phyloP scores from a whole-genome alignment of 2,888 invertebrate species.

The Pharmacophagus antenor region DNA sequence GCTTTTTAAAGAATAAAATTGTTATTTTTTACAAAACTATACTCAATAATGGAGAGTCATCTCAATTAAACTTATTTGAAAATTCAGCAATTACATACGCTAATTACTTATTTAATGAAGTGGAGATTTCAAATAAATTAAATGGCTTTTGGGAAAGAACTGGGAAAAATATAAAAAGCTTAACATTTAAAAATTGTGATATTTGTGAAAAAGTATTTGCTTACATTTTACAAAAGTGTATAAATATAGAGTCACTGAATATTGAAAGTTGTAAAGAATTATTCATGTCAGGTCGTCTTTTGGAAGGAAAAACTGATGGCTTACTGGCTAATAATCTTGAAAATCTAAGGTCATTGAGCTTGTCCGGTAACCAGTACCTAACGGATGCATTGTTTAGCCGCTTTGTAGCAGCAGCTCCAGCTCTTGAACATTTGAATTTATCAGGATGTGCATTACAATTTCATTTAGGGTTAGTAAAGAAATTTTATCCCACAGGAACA shows the following conservation, averaged over 20 bases:
- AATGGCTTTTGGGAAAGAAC: conserved; percentile 80
- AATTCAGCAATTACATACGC: conserved; percentile 66
- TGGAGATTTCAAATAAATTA: conserved; percentile 75
- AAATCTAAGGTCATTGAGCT: conserved; percentile 80
- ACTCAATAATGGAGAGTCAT: conserved; percentile 61
- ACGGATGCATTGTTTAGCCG: conserved; percentile 87
- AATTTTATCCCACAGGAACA: conserved; percentile 82
- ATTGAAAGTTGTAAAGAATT: conserved; percentile 85
- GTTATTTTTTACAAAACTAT: conserved; percentile 70
- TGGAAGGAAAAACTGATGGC: conserved; percentile 82
- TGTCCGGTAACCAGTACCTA: conserved; percentile 85
- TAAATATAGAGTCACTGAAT: conserved; percentile 79
- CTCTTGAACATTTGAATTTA: conserved; percentile 82
- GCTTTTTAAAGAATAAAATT: conserved; percentile 77
- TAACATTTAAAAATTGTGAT: conserved; percentile 82
- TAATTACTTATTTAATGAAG: conserved; percentile 77
- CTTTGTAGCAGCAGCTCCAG: conserved; percentile 81
- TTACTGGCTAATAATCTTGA: conserved; percentile 67
- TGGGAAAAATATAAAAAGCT: conserved; percentile 78
- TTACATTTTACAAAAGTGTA: conserved; percentile 78
- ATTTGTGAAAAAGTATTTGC: conserved; percentile 83
- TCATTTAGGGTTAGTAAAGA: conserved; percentile 84
- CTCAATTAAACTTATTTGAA: conserved; percentile 63
- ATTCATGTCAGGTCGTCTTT: conserved; percentile 86
- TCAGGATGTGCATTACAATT: conserved; percentile 86